Base-by-base conservation (phyloP, 2,888 invertebrate species). In the Caenorhabditis angaria region DNA sequence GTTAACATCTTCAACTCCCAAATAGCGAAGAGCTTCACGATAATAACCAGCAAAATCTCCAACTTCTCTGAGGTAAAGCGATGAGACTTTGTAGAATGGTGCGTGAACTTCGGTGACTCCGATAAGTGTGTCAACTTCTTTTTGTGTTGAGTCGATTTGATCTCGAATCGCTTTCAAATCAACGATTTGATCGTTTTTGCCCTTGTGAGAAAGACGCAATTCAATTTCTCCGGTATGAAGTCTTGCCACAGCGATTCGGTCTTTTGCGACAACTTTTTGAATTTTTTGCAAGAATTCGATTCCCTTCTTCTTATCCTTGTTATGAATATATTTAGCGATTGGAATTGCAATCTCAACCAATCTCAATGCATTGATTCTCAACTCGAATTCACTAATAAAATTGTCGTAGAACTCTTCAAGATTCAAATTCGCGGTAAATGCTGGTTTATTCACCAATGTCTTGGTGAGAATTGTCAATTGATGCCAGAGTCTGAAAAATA, bases 31-130 rank as follows among this genome's bases (percentile, higher is more conserved):
- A 12, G 97, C 95, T 71, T 95, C 93, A 69, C 95, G 92, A 89
- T 99, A 99, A 90, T 97, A 99, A 82, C 94, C 93, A 0, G 94
- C 93, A 89, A 96, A 94, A 82, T 95, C 93, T 0, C 94, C 95
- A 84, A 88, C 80, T 67, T 86, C 85, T 35, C 78, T 77, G 50
- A 83, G 79, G 69, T 85, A 86, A 5, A 77, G 66, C 12, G 86
- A 78, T 18, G 83, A 84, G 8, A 83, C 77, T 70, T 81, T 82
- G 69, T 85, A 86, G 74, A 86, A 86, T 25, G 85, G 78, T 28
- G 85, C 85, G 65, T 86, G 86, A 10, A 86, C 86, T 27, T 81
- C 76, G 0, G 83, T 82, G 20, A 86, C 82, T 41, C 82, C 82
- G 22, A 73, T 70, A 27, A 81, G 70, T 8, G 63, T 66, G 50